A percentile compares a stretch with the other conserved stretches of the same genome.
phyloP scores from a whole-genome alignment of 2,797 vertebrate genomes.

The Labroides dimidiatus region DNA sequence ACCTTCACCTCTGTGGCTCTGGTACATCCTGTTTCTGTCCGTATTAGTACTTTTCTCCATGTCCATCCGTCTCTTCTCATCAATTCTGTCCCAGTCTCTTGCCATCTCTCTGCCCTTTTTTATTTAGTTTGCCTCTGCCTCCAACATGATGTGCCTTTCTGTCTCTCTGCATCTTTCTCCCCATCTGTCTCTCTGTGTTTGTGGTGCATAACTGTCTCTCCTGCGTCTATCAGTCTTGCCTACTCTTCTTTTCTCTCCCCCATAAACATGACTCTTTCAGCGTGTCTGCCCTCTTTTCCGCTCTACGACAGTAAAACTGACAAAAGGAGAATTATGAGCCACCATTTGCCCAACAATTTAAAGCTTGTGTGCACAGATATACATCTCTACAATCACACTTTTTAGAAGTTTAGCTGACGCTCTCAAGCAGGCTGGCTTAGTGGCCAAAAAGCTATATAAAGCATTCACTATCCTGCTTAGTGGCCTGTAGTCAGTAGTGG shows the following conservation, averaged over 20 bases:
- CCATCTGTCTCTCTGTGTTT: slow-evolving; percentile 49
- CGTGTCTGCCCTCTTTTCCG: slow-evolving; percentile 37
- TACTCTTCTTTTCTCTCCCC: slow-evolving; percentile 35
- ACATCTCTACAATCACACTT: slow-evolving; percentile 25
- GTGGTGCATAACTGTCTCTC: slow-evolving; percentile 19
- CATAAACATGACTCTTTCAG: slow-evolving; percentile 52
- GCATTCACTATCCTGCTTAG: slow-evolving; percentile 9
- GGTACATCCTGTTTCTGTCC: slow-evolving; percentile 23
- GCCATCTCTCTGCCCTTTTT: slow-evolving; percentile 6
- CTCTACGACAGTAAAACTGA: slow-evolving; percentile 48
- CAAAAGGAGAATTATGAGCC: slow-evolving; percentile 41
- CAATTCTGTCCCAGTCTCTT: slow-evolving; percentile 23
- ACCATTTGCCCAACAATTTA: slow-evolving; percentile 30
- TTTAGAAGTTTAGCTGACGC: slow-evolving; percentile 32
- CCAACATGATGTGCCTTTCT: slow-evolving; percentile 28
- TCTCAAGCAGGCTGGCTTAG: slow-evolving; percentile 6
- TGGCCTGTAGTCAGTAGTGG: slow-evolving; percentile 7
- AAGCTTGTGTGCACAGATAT: slow-evolving; percentile 20
- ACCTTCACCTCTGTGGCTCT: slow-evolving; percentile 15
- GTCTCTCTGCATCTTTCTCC: slow-evolving; percentile 27
- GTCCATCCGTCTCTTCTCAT: slow-evolving; percentile 22
- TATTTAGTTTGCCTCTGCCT: slow-evolving; percentile 29
- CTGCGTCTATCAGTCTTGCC: slow-evolving; percentile 42
- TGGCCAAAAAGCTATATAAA: slow-evolving; percentile 9
- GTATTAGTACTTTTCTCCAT: slow-evolving; percentile 17